Conservation (phyloP, 2,797 vertebrate genomes). For the Phrynocephalus forsythii region DNA sequence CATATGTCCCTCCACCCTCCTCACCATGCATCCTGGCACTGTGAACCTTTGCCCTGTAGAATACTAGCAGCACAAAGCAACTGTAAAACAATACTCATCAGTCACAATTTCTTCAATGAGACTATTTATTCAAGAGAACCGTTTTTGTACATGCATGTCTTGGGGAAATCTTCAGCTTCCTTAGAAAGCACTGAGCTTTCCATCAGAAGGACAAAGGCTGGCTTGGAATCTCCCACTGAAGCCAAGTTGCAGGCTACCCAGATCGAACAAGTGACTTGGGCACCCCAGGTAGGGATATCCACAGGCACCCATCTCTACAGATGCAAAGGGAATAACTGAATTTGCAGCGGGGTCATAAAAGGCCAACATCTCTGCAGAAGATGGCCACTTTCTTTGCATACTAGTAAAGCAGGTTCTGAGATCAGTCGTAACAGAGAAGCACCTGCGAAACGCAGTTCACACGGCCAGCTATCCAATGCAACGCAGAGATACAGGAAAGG, state of each 20-base stretch:
- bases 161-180: background rate
- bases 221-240: background rate
- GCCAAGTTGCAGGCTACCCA: background rate
- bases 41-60: background rate
- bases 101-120: background rate
- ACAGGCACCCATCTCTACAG: background rate
- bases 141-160: background rate
- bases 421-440: background rate
- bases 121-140: background rate
- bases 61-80: background rate
- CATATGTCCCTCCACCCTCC: background rate
- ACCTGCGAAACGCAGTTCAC: background rate
- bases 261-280: background rate
- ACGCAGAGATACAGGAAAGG: too few species aligned
- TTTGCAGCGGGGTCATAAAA: background rate
- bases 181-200: background rate
- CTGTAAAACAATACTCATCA: background rate
- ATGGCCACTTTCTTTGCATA: background rate
- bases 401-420: background rate
- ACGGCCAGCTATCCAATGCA: background rate
- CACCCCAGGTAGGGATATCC: background rate
- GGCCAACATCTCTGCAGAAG: background rate
- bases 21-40: background rate
- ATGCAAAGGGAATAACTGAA: background rate
- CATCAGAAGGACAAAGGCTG: background rate